phyloP scores from a whole-genome alignment of 2,888 invertebrate genomes.

The Platypus cylindrus region DNA sequence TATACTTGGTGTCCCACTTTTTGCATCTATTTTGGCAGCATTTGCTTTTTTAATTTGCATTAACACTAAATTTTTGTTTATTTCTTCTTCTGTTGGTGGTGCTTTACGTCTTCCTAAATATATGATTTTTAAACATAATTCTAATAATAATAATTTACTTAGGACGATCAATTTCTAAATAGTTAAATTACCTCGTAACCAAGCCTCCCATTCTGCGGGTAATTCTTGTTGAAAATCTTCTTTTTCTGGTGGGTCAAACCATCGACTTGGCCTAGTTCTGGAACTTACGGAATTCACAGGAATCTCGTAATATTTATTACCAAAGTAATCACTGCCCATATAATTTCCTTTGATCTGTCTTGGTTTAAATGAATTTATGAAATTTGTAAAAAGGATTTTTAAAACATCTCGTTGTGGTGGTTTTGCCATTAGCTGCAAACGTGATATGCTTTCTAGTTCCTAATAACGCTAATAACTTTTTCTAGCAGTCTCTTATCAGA shows the following conservation, averaged over 20 bases:
- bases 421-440: too few species aligned
- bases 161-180: neutral
- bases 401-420: conserved; percentile 27
- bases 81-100: conserved; percentile 62
- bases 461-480: too few species aligned
- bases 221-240: conserved; percentile 58
- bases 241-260: conserved; percentile 56
- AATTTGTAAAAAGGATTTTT: conserved; percentile 43
- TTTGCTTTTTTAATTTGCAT: conserved; percentile 63
- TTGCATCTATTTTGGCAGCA: conserved; percentile 54
- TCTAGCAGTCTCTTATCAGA: too few species aligned
- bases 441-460: too few species aligned
- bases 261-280: conserved; percentile 52
- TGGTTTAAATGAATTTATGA: conserved; percentile 49
- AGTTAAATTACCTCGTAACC: conserved; percentile 45
- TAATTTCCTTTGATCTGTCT: conserved; percentile 41
- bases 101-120: conserved; percentile 32
- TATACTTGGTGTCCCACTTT: conserved; percentile 40
- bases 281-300: conserved; percentile 51
- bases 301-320: conserved; percentile 73
- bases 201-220: conserved; percentile 81
- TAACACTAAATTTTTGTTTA: conserved; percentile 54
- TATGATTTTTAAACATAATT: neutral
- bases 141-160: neutral
- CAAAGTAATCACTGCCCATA: conserved; percentile 65